Conservation (phyloP, 1,140 invertebrate species). For the Anastrepha ludens region DNA sequence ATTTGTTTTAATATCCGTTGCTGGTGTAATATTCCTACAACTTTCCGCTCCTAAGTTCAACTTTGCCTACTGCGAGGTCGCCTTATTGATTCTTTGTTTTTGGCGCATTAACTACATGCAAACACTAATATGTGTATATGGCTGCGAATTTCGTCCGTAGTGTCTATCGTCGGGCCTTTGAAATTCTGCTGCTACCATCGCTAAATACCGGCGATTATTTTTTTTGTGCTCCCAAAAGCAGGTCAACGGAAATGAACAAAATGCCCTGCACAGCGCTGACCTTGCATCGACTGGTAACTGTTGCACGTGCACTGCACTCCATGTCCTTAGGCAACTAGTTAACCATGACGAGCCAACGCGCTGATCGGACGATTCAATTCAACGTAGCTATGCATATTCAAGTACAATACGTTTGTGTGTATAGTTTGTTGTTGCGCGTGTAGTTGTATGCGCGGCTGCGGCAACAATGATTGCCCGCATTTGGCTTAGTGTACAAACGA, state of each 20-base stretch:
- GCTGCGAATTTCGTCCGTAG: too few relatives aligned
- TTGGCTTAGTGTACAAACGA: background rate
- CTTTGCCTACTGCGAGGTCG: too few relatives aligned
- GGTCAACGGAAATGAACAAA: conserved; percentile 1
- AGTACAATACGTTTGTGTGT: background rate
- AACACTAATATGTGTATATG: too few relatives aligned
- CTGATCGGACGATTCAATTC: background rate
- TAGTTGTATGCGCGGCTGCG: background rate
- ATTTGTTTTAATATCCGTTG: too few relatives aligned
- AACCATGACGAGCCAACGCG: background rate
- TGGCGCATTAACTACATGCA: too few relatives aligned
- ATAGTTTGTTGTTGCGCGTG: background rate
- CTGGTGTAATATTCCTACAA: too few relatives aligned
- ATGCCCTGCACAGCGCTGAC: background rate
- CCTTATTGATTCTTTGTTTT: too few relatives aligned
- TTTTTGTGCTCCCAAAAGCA: background rate
- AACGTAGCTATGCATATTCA: too few relatives aligned
- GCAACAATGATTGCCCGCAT: background rate
- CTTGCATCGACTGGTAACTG: background rate
- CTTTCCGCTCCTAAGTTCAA: too few relatives aligned
- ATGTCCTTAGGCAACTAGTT: background rate
- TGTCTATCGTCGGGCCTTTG: too few relatives aligned
- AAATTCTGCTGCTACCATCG: background rate
- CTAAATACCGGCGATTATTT: background rate
- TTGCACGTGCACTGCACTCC: background rate